These are phyloP conservation scores for Cephus runcator DNA, from an alignment of 2,888 invertebrate species.

Conservation along the genomic window DNA sequence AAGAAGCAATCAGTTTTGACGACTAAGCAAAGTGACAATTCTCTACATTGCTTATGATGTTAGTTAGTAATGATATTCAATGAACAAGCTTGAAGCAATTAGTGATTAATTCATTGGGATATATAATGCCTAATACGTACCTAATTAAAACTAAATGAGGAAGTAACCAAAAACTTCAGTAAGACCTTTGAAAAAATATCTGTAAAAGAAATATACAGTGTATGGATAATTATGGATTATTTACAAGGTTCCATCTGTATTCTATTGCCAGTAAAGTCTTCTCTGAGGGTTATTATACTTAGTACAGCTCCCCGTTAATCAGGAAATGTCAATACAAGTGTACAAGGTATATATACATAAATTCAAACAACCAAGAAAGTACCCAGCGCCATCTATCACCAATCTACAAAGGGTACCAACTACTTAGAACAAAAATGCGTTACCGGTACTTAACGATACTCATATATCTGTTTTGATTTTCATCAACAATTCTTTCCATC, in stretches of 20 bases:
- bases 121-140: conserved; percentile 1
- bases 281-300: neutral
- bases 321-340: neutral
- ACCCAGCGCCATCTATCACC: neutral
- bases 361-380: neutral
- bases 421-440: too few species aligned
- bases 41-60: neutral
- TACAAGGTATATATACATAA: neutral
- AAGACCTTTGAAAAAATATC: conserved; percentile 11
- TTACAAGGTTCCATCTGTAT: neutral
- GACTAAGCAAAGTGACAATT: neutral
- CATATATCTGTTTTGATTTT: neutral
- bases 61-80: neutral
- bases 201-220: conserved; percentile 12
- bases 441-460: neutral
- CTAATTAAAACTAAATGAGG: conserved; percentile 12
- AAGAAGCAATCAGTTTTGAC: neutral
- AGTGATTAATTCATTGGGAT: neutral
- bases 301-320: neutral
- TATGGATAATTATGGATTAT: neutral
- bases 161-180: conserved; percentile 16
- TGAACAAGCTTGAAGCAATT: neutral
- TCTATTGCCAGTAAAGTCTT: neutral
- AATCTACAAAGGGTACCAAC: neutral
- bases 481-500: neutral